A percentile compares a stretch with the other conserved stretches of the same genome.
phyloP scores from a whole-genome alignment of 2,113 vertebrate species.

The Odocoileus virginianus region DNA sequence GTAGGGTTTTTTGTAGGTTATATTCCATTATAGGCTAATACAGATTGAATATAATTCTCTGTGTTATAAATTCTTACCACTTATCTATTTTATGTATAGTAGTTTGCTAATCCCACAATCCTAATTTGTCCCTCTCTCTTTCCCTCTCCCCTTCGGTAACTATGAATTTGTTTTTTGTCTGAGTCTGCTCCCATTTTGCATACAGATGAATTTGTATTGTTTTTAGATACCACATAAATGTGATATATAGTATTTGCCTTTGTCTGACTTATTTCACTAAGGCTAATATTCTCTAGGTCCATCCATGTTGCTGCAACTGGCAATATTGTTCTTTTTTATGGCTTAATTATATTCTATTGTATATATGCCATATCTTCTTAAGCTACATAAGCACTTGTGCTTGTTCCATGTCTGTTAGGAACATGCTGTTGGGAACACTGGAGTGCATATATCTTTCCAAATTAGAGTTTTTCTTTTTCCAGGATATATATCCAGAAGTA shows the following conservation, averaged over 20 bases:
- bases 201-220: neutral
- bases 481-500: neutral
- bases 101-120: neutral
- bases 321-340: neutral
- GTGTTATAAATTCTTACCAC: neutral
- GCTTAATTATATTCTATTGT: neutral
- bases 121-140: neutral
- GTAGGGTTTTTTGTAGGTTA: neutral
- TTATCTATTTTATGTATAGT: neutral
- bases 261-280: neutral
- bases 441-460: neutral
- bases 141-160: neutral
- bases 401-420: neutral
- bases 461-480: neutral
- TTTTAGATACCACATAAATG: neutral
- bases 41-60: neutral
- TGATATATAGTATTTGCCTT: neutral
- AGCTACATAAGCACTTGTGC: neutral
- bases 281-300: neutral
- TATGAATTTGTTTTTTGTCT: neutral
- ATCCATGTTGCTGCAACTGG: neutral
- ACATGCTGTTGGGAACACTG: neutral
- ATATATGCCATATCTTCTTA: neutral
- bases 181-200: neutral
- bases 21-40: neutral